Base-by-base conservation (phyloP, 1,140 invertebrate genomes). In the Nebria ingens region DNA sequence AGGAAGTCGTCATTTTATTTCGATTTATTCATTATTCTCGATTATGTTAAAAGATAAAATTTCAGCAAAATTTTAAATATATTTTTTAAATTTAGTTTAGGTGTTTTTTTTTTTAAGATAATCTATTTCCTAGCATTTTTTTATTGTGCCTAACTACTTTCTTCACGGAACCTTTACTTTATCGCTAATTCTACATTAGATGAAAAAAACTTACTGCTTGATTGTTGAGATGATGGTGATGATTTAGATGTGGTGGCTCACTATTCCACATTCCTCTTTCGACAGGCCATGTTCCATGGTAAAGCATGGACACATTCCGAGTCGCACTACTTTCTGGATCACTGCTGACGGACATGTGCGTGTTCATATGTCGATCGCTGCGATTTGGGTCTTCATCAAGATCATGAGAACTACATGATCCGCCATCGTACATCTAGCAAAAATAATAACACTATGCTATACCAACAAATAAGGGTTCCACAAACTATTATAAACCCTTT, bases 281-380 rank as follows among this genome's bases (percentile, higher is more conserved):
- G 21, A 81, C 79, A 15, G 83, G 82, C 85, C 85, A 87, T 6
- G 81, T 83, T 21, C 84, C 82, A 61, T 83, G 80, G 66, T 85
- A 85, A 1, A 83, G 68, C 20, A 70, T 71, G 12, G 72, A 69
- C 54, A 66, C 61, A 69, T 59, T 61, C 22, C 66, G 59, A 21
- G 49, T 52, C 59, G 23, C 53, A 58, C 9, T 53, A 42, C 13
- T 59, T 61, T 29, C 55, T 6, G 68, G 67, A 57, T 70, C 67
- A 50, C 67, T 70, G 54, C 67, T 70, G 17, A 67, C 66, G 1
- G 68, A 70, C 52, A 69, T 58, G 54, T 71, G 68, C 11, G 73
- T 34, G 6, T n/a, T n/a, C 25, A 34, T 34, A 34, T 34, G 25
- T n/a, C 25, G 25, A n/a, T 34, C 25, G n/a, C 25, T 34, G 25